Conservation (phyloP, 92 coral and sea anemone genomes). For the Ricordea florida region DNA sequence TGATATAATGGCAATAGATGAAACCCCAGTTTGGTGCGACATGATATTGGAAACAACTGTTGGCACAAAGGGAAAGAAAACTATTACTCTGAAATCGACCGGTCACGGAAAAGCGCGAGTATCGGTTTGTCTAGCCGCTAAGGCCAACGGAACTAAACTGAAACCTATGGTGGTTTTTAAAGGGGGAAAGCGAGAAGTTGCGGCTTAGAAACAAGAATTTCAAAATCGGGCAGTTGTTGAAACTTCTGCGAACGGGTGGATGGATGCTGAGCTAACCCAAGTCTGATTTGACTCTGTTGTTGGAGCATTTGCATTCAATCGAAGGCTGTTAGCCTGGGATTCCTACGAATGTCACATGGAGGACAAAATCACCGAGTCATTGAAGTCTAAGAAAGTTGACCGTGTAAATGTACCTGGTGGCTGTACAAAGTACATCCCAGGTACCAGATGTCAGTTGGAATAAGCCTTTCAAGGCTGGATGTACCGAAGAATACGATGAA, state of each 20-base stretch:
- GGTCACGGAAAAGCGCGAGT: conserved; percentile 62
- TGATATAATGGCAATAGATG: conserved; percentile 43
- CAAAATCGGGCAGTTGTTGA: conserved; percentile 59
- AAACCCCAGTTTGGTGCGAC: too few species aligned
- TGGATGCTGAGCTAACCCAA: conserved; percentile 46
- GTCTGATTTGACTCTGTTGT: conserved; percentile 50
- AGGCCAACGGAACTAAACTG: conserved; percentile 56
- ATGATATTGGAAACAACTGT: conserved; percentile 52
- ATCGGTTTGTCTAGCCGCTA: conserved; percentile 60
- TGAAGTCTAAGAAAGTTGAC: conserved; percentile 48
- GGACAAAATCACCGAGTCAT: conserved; percentile 19
- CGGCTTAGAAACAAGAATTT: conserved; percentile 58
- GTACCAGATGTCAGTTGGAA: conserved; percentile 45
- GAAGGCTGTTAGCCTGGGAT: conserved; percentile 60
- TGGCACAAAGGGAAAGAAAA: conserved; percentile 41
- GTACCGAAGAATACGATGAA: too few species aligned
- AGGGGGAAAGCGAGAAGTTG: conserved; percentile 63
- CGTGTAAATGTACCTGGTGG: conserved; percentile 53
- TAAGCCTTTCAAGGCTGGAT: too few species aligned
- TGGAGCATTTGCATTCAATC: conserved; percentile 36
- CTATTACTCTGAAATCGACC: conserved; percentile 41
- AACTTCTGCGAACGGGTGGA: conserved; percentile 48
- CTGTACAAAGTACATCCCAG: too few species aligned
- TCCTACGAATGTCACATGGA: conserved; percentile 53
- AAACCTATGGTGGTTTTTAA: conserved; percentile 75